Conservation (phyloP, 2,113 vertebrate genomes). For the Petrocephalus microphthalmus region DNA sequence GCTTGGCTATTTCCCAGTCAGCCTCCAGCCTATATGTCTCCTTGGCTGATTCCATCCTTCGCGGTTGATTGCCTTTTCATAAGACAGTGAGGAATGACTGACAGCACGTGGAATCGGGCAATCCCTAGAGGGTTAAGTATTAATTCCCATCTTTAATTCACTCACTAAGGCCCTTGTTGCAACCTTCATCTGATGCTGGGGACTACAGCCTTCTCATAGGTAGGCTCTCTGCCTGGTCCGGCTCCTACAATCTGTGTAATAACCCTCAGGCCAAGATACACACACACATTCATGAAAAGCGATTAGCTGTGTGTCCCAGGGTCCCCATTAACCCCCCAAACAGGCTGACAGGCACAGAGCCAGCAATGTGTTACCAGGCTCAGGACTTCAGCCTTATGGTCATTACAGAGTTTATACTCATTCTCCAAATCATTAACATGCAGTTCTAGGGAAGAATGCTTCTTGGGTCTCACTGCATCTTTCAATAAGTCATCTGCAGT, state of each 20-base stretch:
- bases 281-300: not conserved
- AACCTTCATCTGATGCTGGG: not conserved
- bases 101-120: not conserved
- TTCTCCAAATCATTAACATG: not conserved
- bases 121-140: not conserved
- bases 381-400: not conserved
- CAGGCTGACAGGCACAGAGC: conserved; percentile 6
- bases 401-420: not conserved
- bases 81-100: not conserved
- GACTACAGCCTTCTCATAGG: not conserved
- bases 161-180: not conserved
- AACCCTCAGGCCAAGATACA: too few species aligned
- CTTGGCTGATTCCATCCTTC: not conserved
- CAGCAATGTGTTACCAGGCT: not conserved
- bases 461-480: not conserved
- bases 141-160: not conserved
- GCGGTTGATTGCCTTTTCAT: not conserved
- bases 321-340: not conserved
- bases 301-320: not conserved
- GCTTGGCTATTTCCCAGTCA: not conserved
- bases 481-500: not conserved
- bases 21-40: not conserved
- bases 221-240: not conserved
- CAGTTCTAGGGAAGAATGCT: not conserved
- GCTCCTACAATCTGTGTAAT: not conserved